These are phyloP conservation scores for Pelodiscus sinensis DNA, from an alignment of 2,113 vertebrate genomes.

Conservation along the genomic window DNA sequence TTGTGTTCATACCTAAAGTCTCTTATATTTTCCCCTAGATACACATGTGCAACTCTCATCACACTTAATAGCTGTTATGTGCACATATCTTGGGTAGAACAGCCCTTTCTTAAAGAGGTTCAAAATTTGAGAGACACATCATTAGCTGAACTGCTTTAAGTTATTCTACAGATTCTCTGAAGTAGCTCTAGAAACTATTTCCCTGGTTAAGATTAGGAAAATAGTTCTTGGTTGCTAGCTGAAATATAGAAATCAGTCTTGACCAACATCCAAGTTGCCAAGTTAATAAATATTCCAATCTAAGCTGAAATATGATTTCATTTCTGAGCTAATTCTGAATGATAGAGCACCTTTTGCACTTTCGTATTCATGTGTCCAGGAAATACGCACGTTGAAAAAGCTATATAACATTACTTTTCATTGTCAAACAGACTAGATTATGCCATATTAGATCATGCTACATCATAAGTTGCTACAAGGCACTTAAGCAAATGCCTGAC, in stretches of 20 bases:
- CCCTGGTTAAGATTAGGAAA: neutral
- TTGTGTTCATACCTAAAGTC: neutral
- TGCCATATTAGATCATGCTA: neutral
- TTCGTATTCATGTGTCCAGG: neutral
- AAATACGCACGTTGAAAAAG: neutral
- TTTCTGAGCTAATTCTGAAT: slow-evolving; percentile 2
- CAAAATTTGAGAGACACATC: accelerated
- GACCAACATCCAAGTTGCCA: neutral
- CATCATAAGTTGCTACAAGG: neutral
- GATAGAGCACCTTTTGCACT: neutral
- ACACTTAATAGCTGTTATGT: neutral
- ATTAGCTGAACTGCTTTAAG: neutral
- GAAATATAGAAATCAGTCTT: slow-evolving; percentile 18
- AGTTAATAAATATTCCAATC: neutral
- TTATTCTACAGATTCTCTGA: neutral
- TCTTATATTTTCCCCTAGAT: neutral
- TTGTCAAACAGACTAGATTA: neutral
- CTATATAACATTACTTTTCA: neutral
- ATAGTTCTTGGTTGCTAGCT: neutral
- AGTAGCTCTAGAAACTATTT: neutral
- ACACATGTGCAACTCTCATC: neutral
- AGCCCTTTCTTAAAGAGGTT: neutral
- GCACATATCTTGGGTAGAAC: neutral
- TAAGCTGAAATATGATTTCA: neutral
- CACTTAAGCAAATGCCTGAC: neutral